Percentiles rank a stretch among this genome's conserved stretches.
phyloP scores from a whole-genome alignment of 2,113 vertebrate genomes.

The Clarias gariepinus region DNA sequence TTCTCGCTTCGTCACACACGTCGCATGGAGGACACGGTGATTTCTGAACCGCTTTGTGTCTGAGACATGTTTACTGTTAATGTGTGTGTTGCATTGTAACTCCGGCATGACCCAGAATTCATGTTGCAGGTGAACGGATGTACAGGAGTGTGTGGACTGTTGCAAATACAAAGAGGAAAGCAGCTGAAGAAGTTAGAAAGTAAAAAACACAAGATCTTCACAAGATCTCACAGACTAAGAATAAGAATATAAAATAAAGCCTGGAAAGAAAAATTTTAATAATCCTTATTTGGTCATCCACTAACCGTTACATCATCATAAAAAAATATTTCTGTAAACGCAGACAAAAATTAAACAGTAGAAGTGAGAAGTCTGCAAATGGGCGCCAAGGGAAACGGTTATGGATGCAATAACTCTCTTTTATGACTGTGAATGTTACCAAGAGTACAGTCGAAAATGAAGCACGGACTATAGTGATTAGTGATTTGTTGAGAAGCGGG shows the following conservation, averaged over 20 bases:
- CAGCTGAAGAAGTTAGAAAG: background rate
- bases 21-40: background rate
- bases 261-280: background rate
- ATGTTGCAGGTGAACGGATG: constrained; percentile 12
- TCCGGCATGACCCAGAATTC: background rate
- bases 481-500: background rate
- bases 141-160: background rate
- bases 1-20: constrained; percentile 14
- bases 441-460: background rate
- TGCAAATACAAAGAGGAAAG: background rate
- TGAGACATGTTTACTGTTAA: constrained; percentile 15
- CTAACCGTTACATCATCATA: background rate
- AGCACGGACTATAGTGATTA: background rate
- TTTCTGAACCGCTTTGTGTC: constrained; percentile 19
- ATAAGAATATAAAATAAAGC: too few species aligned
- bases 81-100: background rate
- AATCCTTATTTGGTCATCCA: background rate
- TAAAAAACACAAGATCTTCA: too few species aligned
- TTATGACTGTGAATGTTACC: background rate
- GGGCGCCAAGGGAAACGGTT: background rate
- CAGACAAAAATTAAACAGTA: background rate
- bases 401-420: background rate
- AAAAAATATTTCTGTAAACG: background rate
- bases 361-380: background rate
- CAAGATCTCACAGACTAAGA: background rate